phyloP scores from a whole-genome alignment of 2,888 invertebrate species.

The Pammene fasciana region DNA sequence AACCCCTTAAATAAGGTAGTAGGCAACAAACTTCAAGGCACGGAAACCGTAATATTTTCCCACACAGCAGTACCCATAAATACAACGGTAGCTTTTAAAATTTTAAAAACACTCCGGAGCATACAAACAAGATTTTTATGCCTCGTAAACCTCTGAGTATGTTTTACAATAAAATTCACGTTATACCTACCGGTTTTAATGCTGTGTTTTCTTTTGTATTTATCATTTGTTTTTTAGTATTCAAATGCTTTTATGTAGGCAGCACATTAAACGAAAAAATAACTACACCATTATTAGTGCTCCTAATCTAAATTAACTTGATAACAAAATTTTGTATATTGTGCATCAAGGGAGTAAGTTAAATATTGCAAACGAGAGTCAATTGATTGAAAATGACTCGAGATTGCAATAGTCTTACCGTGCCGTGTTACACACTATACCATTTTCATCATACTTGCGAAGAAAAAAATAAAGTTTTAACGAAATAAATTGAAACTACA shows the following conservation, averaged over 20 bases:
- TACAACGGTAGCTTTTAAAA: slow-evolving; percentile 36
- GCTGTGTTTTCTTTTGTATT: slow-evolving; percentile 18
- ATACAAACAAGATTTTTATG: slow-evolving; percentile 53
- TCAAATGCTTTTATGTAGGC: background rate
- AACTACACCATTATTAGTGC: too few relatives aligned
- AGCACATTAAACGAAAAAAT: too few relatives aligned
- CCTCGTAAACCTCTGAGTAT: slow-evolving; percentile 51
- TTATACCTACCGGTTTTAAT: slow-evolving; percentile 18
- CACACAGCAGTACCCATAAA: slow-evolving; percentile 36
- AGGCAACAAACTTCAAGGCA: slow-evolving; percentile 25
- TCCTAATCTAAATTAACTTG: too few relatives aligned
- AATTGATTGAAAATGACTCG: too few relatives aligned
- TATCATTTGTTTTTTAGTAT: slow-evolving; percentile 9
- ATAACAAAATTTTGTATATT: too few relatives aligned
- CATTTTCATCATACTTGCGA: too few relatives aligned
- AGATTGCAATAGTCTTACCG: too few relatives aligned
- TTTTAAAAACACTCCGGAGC: slow-evolving; percentile 45
- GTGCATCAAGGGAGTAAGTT: too few relatives aligned
- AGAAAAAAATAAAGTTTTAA: too few relatives aligned
- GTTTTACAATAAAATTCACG: slow-evolving; percentile 33
- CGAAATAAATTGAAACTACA: too few relatives aligned
- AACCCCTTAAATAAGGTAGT: slow-evolving; percentile 32
- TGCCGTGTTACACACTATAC: too few relatives aligned
- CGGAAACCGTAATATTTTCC: slow-evolving; percentile 28
- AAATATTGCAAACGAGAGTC: too few relatives aligned